These are phyloP conservation scores for Drosophila anomalipes DNA, from an alignment of 2,888 invertebrate species.

Conservation along the genomic window DNA sequence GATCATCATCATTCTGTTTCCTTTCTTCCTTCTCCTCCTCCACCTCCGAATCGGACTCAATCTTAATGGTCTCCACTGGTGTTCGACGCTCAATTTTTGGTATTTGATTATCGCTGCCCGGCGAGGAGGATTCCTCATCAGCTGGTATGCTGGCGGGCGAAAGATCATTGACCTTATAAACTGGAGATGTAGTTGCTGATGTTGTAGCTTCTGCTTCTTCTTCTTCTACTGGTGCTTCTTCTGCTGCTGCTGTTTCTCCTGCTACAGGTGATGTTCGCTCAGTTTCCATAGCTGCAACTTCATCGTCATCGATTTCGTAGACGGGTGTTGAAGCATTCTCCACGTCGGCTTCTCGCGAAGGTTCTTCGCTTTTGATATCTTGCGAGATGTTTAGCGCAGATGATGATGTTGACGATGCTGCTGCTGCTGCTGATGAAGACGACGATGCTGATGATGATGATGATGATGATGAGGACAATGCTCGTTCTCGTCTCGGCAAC, in stretches of 20 bases:
- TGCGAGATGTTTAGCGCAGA: conserved; percentile 14
- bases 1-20: conserved; percentile 4
- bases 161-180: conserved; percentile 38
- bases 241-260: neutral
- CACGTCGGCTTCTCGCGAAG: neutral
- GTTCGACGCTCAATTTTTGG: conserved; percentile 18
- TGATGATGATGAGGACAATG: conserved; percentile 5
- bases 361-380: conserved; percentile 9
- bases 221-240: neutral
- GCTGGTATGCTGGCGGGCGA: conserved; percentile 42
- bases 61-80: conserved; percentile 39
- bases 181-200: conserved; percentile 15
- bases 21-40: conserved; percentile 18
- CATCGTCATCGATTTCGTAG: conserved; percentile 24
- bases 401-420: neutral
- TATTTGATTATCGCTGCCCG: conserved; percentile 21
- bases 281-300: conserved; percentile 1
- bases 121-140: conserved; percentile 39
- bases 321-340: conserved; percentile 3
- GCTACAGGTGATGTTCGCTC: neutral
- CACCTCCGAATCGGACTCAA: conserved; percentile 49
- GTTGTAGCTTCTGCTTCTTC: neutral
- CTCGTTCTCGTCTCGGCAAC: neutral
- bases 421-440: neutral
- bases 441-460: neutral